Percentiles rank a stretch among this genome's conserved stretches.
Conservation (phyloP, 2,888 invertebrate genomes). For the Actias luna region DNA sequence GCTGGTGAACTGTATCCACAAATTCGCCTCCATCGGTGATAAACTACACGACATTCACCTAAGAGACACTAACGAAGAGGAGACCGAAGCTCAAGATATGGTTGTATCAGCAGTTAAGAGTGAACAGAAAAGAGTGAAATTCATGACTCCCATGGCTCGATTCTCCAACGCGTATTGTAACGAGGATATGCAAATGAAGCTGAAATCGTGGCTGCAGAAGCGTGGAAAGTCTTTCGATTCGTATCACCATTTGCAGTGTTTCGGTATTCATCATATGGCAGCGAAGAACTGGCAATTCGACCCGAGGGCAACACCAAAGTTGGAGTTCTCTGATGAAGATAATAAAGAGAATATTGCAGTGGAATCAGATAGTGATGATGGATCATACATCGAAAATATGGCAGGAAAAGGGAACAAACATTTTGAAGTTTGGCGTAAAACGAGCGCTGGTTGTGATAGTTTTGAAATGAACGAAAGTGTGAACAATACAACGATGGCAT, state of each 20-base stretch:
- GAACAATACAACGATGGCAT: conserved; percentile 47
- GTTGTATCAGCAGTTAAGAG: conserved; percentile 65
- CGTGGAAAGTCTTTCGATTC: conserved; percentile 71
- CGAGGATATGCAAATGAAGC: conserved; percentile 60
- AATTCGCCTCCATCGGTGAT: conserved; percentile 69
- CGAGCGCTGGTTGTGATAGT: conserved; percentile 54
- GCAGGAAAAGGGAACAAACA: background rate
- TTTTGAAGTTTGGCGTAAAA: conserved; percentile 48
- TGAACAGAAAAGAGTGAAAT: conserved; percentile 67
- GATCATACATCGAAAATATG: conserved; percentile 61
- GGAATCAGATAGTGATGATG: conserved; percentile 66
- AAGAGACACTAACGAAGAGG: conserved; percentile 57
- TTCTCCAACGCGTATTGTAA: conserved; percentile 64
- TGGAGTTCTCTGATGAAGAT: conserved; percentile 58
- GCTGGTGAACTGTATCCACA: conserved; percentile 60
- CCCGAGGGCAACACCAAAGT: conserved; percentile 28
- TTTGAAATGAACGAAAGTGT: conserved; percentile 53
- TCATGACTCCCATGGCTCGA: conserved; percentile 56
- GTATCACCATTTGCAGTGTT: conserved; percentile 80
- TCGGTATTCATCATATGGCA: conserved; percentile 62
- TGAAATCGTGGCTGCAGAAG: conserved; percentile 78
- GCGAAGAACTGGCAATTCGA: conserved; percentile 30
- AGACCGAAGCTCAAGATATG: conserved; percentile 44
- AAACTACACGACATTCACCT: conserved; percentile 57
- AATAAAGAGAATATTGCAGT: conserved; percentile 78